These are phyloP conservation scores for Leptoclinus maculatus DNA, from an alignment of 2,797 vertebrate species.

Conservation along the genomic window DNA sequence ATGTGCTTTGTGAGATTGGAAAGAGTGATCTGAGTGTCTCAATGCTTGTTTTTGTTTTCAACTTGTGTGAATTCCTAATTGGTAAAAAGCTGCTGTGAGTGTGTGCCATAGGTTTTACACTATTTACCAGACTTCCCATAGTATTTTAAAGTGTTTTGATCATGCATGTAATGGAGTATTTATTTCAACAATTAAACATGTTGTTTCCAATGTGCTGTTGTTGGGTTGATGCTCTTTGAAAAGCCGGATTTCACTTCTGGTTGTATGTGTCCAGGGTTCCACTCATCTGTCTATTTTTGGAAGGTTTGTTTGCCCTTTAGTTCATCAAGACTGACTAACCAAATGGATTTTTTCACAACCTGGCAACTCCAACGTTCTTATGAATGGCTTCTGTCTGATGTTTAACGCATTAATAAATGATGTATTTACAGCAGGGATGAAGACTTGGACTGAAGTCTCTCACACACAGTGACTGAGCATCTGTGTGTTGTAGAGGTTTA, in stretches of 20 bases:
- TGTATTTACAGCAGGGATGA: no score
- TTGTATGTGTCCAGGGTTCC: background rate
- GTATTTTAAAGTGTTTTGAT: constrained; percentile 92
- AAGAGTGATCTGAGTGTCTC: constrained; percentile 78
- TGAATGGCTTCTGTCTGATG: no score
- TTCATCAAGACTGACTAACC: no score
- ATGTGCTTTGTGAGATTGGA: constrained; percentile 78
- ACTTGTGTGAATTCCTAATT: constrained; percentile 88
- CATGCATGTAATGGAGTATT: constrained; percentile 99
- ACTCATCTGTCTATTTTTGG: background rate
- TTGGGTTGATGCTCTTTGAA: constrained; percentile 11
- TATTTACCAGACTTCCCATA: constrained; percentile 92
- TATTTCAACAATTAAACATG: constrained; percentile 99
- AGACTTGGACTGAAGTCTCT: no score
- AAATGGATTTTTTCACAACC: no score
- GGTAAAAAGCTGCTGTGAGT: constrained; percentile 89
- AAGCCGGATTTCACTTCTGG: background rate
- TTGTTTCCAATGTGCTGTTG: constrained; percentile 88
- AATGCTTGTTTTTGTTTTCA: constrained; percentile 60
- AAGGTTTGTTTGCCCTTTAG: no score
- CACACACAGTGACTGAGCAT: no score
- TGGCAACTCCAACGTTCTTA: no score
- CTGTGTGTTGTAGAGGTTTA: no score
- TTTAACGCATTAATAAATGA: no score
- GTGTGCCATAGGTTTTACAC: constrained; percentile 92